Evolutionary conservation across 37 sponge, comb jelly and placozoan genomes (phyloP), one percentile per base, ranked within the genome.

Genomic region (Halisarca cf. caerulea): DNA sequence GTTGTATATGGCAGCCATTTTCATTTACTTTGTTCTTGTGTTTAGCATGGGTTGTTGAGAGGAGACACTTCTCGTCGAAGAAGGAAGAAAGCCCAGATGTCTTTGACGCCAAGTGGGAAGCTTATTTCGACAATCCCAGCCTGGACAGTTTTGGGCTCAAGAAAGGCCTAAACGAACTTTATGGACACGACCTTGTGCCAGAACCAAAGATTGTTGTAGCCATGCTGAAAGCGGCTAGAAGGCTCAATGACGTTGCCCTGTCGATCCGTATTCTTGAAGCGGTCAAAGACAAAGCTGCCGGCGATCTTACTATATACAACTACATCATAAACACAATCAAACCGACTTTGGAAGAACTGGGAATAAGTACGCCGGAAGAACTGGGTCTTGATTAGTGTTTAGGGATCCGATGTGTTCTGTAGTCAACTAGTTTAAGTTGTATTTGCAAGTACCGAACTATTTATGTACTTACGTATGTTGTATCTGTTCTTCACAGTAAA

Each of bases 311-410:
- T 43, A 92, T 94, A 4, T 97, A 97, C 66, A 66, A 86, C 28
- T 92, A 94, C 69, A 73, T 97, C 27, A 74, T 96, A 0, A 60
- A 87, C 21, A 85, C 73, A 59, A 59, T 96, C 20, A 88, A 82
- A 53, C 94, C 97, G 3, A 93, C 92, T 42, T 70, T 97, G 45
- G 93, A 89, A 11, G 97, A 97, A 39, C 82, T 97, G 15, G 97
- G 97, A 28, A 68, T 97, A n/a, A 82, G 66, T 24, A 94, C 97
- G n/a, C 95, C 95, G 23, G 97, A 97, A 38, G 95, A 97, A 73
- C 86, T 97, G 30, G 97, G 97, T 17, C 59, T 96, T 28, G 77
- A 74, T 25, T 41, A 37, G 14, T n/a, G 96, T 91, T 33, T 94
- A 57, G 51, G 51, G 11, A 47, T n/a, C n/a, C n/a, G n/a, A n/a